phyloP scores from a whole-genome alignment of 2,113 vertebrate genomes.

The Carlito syrichta region DNA sequence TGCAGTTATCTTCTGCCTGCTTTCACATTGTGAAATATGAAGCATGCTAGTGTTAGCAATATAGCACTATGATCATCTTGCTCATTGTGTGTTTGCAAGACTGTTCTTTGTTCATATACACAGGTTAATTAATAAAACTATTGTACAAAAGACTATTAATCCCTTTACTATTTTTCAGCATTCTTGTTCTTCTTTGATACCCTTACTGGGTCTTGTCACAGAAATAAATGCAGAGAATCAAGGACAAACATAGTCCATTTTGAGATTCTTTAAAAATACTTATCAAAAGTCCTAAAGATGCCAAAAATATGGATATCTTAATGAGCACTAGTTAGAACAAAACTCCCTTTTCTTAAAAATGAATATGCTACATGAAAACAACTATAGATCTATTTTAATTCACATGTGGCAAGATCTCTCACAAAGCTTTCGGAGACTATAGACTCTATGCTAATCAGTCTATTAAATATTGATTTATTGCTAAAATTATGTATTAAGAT shows the following conservation, averaged over 20 bases:
- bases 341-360: conserved; percentile 8
- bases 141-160: not conserved
- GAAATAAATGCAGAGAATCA: not conserved
- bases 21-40: accelerated
- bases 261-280: not conserved
- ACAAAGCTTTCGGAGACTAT: not conserved
- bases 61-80: accelerated
- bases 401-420: not conserved
- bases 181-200: not conserved
- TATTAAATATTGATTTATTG: conserved; percentile 34
- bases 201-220: not conserved
- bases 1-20: not conserved
- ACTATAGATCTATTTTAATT: not conserved
- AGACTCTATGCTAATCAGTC: not conserved
- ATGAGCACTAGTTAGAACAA: not conserved
- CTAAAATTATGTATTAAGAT: conserved; percentile 5
- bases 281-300: not conserved
- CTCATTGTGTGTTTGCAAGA: not conserved
- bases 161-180: not conserved
- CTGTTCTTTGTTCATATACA: not conserved
- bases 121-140: not conserved
- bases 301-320: not conserved
- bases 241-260: not conserved
- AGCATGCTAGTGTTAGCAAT: accelerated
- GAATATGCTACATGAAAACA: not conserved